Evolutionary conservation across 2,888 invertebrate genomes (phyloP).

Genomic region (Neuroscelio doddi): DNA sequence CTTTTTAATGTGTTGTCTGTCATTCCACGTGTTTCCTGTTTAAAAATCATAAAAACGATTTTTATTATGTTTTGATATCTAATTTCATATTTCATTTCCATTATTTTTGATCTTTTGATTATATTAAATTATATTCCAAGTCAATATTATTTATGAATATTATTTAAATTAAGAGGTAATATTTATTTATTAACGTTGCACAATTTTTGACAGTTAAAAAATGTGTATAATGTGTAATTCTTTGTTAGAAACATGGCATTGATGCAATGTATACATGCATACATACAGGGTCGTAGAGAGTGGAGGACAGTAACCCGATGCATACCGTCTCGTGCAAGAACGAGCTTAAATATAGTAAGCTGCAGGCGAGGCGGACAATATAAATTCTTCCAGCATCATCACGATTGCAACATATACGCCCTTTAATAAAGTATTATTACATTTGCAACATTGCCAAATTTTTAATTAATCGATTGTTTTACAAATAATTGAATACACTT

Average conservation of each 20-base stretch:
- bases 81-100: too few species aligned
- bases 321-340: constrained; percentile 52
- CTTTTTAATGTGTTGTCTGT: too few species aligned
- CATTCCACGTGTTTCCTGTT: too few species aligned
- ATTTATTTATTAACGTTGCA: too few species aligned
- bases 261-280: constrained; percentile 19
- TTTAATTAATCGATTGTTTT: constrained; percentile 8
- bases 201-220: too few species aligned
- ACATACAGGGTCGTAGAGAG: constrained; percentile 45
- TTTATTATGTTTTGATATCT: too few species aligned
- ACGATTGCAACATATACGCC: constrained; percentile 15
- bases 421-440: constrained; percentile 21
- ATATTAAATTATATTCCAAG: too few species aligned
- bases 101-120: too few species aligned
- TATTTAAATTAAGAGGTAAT: too few species aligned
- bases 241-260: constrained; percentile 37
- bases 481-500: background rate
- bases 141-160: too few species aligned
- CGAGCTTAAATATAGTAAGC: constrained; percentile 59
- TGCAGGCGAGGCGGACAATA: constrained; percentile 30
- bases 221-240: too few species aligned
- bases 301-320: constrained; percentile 57
- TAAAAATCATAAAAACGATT: too few species aligned
- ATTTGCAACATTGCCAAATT: background rate
- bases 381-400: constrained; percentile 40